phyloP scores from a whole-genome alignment of 2,113 vertebrate genomes.

The Nerophis lumbriciformis region DNA sequence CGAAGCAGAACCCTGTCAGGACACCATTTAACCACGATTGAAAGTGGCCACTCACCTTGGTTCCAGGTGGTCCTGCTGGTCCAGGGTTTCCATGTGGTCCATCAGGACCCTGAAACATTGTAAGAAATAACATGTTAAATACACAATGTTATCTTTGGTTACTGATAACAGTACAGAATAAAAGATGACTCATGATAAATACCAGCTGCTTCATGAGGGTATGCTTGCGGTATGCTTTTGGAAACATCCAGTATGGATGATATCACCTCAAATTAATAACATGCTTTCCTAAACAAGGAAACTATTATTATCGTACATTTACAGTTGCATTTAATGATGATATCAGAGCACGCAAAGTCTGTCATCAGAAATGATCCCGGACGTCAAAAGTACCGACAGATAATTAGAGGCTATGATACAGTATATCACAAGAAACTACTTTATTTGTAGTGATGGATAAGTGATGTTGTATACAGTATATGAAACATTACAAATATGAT shows the following conservation, averaged over 20 bases:
- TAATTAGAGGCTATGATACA: neutral
- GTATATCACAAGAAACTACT: too few species aligned
- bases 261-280: neutral
- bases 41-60: constrained; percentile 77
- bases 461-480: too few species aligned
- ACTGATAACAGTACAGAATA: constrained; percentile 3
- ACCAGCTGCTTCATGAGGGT: neutral
- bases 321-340: neutral
- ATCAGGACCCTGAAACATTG: constrained; percentile 75
- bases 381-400: neutral
- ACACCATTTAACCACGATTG: neutral
- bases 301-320: neutral
- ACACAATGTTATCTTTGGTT: neutral
- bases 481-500: too few species aligned
- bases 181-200: constrained; percentile 7
- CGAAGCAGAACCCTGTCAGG: constrained; percentile 5
- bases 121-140: constrained; percentile 3
- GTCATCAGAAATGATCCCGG: neutral
- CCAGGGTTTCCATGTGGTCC: constrained; percentile 92
- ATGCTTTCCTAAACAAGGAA: neutral
- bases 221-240: neutral
- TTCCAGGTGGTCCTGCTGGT: constrained; percentile 82
- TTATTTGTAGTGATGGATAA: too few species aligned
- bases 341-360: neutral
- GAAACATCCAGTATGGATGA: neutral